These are phyloP conservation scores for Coendou prehensilis DNA, from an alignment of 2,797 vertebrate species.

Conservation along the genomic window DNA sequence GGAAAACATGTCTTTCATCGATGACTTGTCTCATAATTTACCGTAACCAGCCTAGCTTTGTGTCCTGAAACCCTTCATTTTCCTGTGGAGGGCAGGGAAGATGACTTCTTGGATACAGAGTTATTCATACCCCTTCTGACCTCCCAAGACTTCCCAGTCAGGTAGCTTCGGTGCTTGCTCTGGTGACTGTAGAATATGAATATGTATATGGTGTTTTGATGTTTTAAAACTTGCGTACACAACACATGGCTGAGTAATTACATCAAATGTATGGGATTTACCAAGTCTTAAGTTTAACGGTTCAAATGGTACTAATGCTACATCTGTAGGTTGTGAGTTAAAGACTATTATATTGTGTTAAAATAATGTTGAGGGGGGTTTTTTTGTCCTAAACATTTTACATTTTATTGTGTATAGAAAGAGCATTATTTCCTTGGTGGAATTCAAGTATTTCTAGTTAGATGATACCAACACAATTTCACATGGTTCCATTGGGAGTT, in stretches of 20 bases:
- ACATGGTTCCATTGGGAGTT: slow-evolving; percentile 34
- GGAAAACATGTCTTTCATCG: not conserved
- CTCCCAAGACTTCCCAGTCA: not conserved
- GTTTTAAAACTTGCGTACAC: slow-evolving; percentile 41
- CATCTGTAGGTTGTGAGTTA: not conserved
- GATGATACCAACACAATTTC: not conserved
- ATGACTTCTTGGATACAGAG: not conserved
- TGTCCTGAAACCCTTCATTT: not conserved
- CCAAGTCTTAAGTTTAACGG: slow-evolving; percentile 19
- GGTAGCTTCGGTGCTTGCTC: slow-evolving; percentile 16
- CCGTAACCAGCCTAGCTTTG: not conserved
- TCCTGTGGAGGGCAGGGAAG: not conserved
- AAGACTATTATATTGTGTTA: not conserved
- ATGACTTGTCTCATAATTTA: not conserved
- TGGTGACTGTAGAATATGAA: not conserved
- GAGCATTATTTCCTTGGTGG: slow-evolving; percentile 60
- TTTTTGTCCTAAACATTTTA: slow-evolving; percentile 7
- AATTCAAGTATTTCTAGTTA: slow-evolving; percentile 64
- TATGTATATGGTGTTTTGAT: not conserved
- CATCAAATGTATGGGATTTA: not conserved
- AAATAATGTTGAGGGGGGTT: not conserved
- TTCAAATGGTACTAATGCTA: not conserved
- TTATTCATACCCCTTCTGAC: not conserved
- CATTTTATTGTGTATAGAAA: slow-evolving; percentile 49
- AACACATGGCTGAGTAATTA: not conserved